Base-by-base conservation (phyloP, 2,888 invertebrate genomes). In the Drosophila kuntzei region DNA sequence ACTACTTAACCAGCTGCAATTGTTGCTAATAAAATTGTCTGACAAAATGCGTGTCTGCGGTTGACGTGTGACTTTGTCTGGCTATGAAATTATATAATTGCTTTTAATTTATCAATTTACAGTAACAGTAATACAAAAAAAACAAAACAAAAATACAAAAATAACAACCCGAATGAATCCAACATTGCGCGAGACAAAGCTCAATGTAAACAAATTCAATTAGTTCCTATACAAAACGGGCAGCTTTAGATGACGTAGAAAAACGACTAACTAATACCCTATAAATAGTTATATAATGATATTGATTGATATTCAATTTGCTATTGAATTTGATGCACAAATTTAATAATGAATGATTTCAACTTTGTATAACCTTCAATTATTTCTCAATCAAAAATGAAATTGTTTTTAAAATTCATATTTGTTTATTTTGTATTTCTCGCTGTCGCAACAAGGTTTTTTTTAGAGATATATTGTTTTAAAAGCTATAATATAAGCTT, bases 1-100 rank as follows among this genome's bases (percentile, higher is more conserved):
- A 25, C 25, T 25, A 47, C 36, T 39, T 60, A 55, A 53, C 47
- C 39, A 65, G 36, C 55, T 36, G 25, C 55, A 80, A 83, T 80
- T 86, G 76, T 53, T 71, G 64, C 60, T 80, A 83, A 86, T 86
- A 58, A 79, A 86, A 76, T 72, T 83, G 71, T 79, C 74, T 68
- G 73, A 54, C 70, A 74, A 79, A 83, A 73, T 63, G 61, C 61
- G 70, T 53, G 51, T 53, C 55, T 63, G 74, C 29, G 68, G 65
- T 41, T 63, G 53, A 62, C 73, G 65, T 70, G 72, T 55, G 63
- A 71, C 50, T 58, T 43, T 58, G 57, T 59, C 65, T 71, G 76
- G 50, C 68, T 75, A 76, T 72, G 67, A 80, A 81, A 76, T 76
- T 75, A 80, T 54, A 64, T 81, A 82, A 84, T 84, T 76, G 67